Evolutionary conservation across 2,797 vertebrate species (phyloP).

Genomic region (Gymnothorax javanicus): DNA sequence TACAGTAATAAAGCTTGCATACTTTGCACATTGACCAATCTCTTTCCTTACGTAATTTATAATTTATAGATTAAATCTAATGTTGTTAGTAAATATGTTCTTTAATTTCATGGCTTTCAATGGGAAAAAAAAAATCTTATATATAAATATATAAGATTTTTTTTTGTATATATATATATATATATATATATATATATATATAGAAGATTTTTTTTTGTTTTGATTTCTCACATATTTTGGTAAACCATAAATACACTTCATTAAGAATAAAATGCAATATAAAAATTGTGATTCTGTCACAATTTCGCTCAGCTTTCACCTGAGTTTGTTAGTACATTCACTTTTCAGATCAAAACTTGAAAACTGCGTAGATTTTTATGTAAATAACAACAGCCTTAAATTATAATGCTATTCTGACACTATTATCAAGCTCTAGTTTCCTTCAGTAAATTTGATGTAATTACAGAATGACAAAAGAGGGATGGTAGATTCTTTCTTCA

Average conservation of each 20-base stretch:
- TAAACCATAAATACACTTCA: too few relatives aligned
- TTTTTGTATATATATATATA: too few relatives aligned
- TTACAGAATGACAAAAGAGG: slow-evolving; percentile 22
- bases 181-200: too few relatives aligned
- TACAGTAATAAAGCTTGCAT: neutral
- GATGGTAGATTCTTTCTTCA: neutral
- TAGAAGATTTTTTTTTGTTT: too few relatives aligned
- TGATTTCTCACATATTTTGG: too few relatives aligned
- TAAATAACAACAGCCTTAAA: neutral
- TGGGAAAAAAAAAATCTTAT: neutral
- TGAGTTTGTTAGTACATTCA: too few relatives aligned
- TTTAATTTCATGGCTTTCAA: neutral
- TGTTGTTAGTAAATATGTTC: neutral
- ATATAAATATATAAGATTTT: too few relatives aligned
- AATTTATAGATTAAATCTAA: neutral
- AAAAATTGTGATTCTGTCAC: too few relatives aligned
- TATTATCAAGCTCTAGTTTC: neutral
- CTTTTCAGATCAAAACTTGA: too few relatives aligned
- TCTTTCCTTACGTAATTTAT: neutral
- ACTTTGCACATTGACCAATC: neutral
- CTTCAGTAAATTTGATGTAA: neutral
- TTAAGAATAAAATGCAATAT: too few relatives aligned
- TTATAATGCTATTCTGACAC: neutral
- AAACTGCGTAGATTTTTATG: too few relatives aligned
- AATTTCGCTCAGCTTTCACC: too few relatives aligned